Conservation (phyloP, 1,140 invertebrate species). For the Drosophila asahinai region DNA sequence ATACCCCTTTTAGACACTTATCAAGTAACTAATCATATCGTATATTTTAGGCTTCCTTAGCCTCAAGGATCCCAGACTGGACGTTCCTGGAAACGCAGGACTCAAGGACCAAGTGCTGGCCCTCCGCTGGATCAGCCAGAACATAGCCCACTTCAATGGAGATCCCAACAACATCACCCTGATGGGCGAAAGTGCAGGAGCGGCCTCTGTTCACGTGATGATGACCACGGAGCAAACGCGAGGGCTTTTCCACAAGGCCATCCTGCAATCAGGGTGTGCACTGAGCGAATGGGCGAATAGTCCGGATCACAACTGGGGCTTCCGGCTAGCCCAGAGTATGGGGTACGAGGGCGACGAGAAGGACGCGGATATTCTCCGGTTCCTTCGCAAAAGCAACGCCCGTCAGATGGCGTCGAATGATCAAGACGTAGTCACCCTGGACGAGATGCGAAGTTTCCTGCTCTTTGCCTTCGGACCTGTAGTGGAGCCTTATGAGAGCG, state of each 20-base stretch:
- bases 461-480: constrained; percentile 68
- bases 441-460: constrained; percentile 55
- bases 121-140: constrained; percentile 87
- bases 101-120: constrained; percentile 86
- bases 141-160: constrained; percentile 87
- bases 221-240: constrained; percentile 85
- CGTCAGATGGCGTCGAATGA: constrained; percentile 86
- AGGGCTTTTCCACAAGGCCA: constrained; percentile 85
- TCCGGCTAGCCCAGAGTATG: constrained; percentile 56
- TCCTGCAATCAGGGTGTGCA: constrained; percentile 86
- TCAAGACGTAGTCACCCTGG: constrained; percentile 48
- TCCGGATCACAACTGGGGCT: constrained; percentile 53
- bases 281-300: constrained; percentile 80
- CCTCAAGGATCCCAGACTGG: constrained; percentile 76
- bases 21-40: background rate
- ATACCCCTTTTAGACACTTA: background rate
- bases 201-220: constrained; percentile 86
- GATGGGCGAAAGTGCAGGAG: constrained; percentile 86
- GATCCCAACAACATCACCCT: constrained; percentile 85
- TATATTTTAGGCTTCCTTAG: constrained; percentile 65
- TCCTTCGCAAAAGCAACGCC: constrained; percentile 41
- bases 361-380: constrained; percentile 64
- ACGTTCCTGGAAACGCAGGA: constrained; percentile 83
- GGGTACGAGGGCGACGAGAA: constrained; percentile 71
- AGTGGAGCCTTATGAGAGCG: constrained; percentile 70